phyloP scores from a whole-genome alignment of 2,113 vertebrate genomes.

The Hydropotes inermis region DNA sequence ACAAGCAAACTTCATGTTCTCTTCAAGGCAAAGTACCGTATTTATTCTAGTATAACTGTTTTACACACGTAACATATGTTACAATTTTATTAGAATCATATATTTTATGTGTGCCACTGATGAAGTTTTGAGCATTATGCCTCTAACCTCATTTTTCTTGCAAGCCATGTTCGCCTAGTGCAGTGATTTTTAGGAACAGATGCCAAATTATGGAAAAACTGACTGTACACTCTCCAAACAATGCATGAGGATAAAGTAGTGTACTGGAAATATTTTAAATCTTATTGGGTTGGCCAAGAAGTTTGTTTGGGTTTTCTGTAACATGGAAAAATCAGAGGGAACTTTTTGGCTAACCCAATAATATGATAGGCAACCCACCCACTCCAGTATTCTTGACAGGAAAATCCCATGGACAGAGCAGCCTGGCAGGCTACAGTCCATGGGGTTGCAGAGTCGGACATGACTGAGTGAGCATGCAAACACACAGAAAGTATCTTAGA shows the following conservation, averaged over 20 bases:
- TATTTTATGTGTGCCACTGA: background rate
- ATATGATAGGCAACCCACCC: background rate
- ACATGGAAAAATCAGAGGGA: background rate
- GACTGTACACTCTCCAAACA: background rate
- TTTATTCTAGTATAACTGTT: background rate
- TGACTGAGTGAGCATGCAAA: background rate
- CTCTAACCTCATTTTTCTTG: background rate
- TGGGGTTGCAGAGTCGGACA: background rate
- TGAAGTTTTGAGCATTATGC: background rate
- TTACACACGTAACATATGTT: background rate
- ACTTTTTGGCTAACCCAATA: background rate
- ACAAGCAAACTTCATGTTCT: background rate
- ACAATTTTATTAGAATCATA: background rate
- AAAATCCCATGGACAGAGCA: background rate
- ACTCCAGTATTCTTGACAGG: background rate
- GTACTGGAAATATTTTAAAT: constrained; percentile 11
- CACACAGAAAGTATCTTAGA: background rate
- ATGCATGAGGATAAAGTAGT: background rate
- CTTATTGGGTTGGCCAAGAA: background rate
- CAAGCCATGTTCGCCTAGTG: background rate
- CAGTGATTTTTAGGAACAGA: background rate
- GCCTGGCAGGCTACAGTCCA: background rate
- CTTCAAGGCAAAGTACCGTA: background rate
- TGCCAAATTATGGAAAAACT: background rate
- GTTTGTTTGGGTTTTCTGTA: background rate